Base-by-base conservation (phyloP, 2,888 invertebrate genomes). In the Athalia circularis region DNA sequence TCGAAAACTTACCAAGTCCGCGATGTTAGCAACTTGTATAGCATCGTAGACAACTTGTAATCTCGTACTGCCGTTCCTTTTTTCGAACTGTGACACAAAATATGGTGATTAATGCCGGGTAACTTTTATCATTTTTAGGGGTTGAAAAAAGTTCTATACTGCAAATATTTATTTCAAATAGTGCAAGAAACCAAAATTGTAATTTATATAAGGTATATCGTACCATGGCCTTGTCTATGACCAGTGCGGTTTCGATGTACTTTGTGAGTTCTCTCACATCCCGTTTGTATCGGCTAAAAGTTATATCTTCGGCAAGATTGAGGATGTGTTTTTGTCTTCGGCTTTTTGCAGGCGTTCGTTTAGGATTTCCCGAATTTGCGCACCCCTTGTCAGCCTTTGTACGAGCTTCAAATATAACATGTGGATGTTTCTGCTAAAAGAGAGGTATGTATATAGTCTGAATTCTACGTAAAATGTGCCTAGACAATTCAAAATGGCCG, bases 11-110 rank as follows among this genome's bases (percentile, higher is more conserved):
- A 98, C 98, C 94, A 98, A 92, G 93, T 99, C 99, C 80, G 98
- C 98, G 89, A 99, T 98, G 91, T 99, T 99, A 84, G 98, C 97
- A 84, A 98, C 97, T 93, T 98, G 97, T 90, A 98, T 96, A 82
- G 98, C 97, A 91, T 99, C 98, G 90, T 98, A 96, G 85, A 98
- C 96, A 83, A 97, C 96, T 89, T 97, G 96, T 13, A 95, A 93
- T 82, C 97, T 92, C 76, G 96, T 96, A 91, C 96, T 97, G 81
- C 97, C 96, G 90, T 97, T 97, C 80, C 98, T 93, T 87, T 96
- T 95, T 87, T 97, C 97, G 90, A 98, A 98, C 93, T 93, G 89
- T 72, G 89, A 88, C 45, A 59, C 29, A 29, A 29, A 29, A 72
- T 72, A 78, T 79, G 80, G 76, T 50, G 72, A 65, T 80, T 52